Evolutionary conservation across 2,888 invertebrate species (phyloP), one percentile per base, ranked within the genome.

Genomic region (Phanerotoma sp.): DNA sequence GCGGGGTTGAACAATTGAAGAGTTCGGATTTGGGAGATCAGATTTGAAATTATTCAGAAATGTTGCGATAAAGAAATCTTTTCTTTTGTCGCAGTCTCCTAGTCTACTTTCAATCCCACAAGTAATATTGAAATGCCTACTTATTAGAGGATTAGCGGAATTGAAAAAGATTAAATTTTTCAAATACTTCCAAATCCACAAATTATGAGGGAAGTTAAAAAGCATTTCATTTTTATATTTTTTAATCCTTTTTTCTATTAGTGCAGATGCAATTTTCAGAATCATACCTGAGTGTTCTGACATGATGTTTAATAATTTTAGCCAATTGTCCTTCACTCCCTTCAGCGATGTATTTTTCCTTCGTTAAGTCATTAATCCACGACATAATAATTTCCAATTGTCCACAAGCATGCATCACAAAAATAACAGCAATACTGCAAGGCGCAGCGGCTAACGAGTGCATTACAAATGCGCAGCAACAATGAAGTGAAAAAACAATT

Each of bases 381-480:
- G 42, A 50, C 5, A 49, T 59, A 4, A 70, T 33, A 4, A 70
- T 56, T 9, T 66, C 41, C 15, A 66, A 30, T 13, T 67, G 69
- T 3, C 70, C 70, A 37, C 64, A 68, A 5, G 63, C 64, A 18
- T 70, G 70, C 16, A 56, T 55, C 0, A 62, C 65, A 7, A 70
- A 58, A 1, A 58, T 47, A 0, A 63, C 63, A 0, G 62, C 61
- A 5, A 69, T 30, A 18, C 63, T 61, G 47, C 65, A 67, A 1
- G 61, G 47, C 0, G 53, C 58, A 0, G 52, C 51, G 0, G 58
- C 54, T 9, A 67, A 57, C 0, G 52, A 45, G n/a, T 63, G 61
- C 0, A 57, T 42, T 3, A 66, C 5, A 2, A 58, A 51, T 0
- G 60, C 63, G 2, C 60, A 59, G 0, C 65, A 1, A 20, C 58